Evolutionary conservation across 2,797 vertebrate genomes (phyloP), one percentile per base, ranked within the genome.

Genomic region (Pseudochaenichthys georgianus): DNA sequence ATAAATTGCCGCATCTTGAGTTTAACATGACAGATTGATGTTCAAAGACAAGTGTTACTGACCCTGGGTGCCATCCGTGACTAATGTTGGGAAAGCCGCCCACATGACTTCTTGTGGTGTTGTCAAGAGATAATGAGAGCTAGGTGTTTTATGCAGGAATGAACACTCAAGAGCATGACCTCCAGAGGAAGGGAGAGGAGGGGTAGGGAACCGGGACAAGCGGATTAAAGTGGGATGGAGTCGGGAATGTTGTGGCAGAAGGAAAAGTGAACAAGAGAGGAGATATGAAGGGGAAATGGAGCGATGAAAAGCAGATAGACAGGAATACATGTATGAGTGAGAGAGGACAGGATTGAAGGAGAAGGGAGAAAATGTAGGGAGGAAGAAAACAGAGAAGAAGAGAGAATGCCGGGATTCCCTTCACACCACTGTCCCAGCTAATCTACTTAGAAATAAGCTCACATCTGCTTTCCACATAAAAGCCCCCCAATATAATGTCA

Each of bases 381-480:
- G 59, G 55, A 51, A 63, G 66, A 52, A 76, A 73, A 62, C 34
- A 6, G 38, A 52, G 52, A 7, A 11, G 11, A 67, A 43, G 64
- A 73, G 62, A 65, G 63, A 77, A 86, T 59, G 61, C 70, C 52
- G 78, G 75, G 78, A 85, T 91, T 90, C 82, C 85, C 83, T 89
- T 92, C 90, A 92, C 88, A 89, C 83, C 80, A 78, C 80, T 83
- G 86, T 84, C 89, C 82, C 81, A 70, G 85, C 87, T 92, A 93
- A 94, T 92, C 90, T 84, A 76, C 74, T 93, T 92, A 92, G 81
- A 84, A 90, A 88, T 84, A 87, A 90, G 85, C 88, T 91, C 75
- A 83, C 89, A 89, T 89, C 86, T 87, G 86, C 89, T 90, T 84
- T 79, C 76, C 54, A 80, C 84, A 93, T 81, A 84, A 88, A 89